Evolutionary conservation across 2,113 vertebrate genomes (phyloP).

Genomic region (Jaculus jaculus): DNA sequence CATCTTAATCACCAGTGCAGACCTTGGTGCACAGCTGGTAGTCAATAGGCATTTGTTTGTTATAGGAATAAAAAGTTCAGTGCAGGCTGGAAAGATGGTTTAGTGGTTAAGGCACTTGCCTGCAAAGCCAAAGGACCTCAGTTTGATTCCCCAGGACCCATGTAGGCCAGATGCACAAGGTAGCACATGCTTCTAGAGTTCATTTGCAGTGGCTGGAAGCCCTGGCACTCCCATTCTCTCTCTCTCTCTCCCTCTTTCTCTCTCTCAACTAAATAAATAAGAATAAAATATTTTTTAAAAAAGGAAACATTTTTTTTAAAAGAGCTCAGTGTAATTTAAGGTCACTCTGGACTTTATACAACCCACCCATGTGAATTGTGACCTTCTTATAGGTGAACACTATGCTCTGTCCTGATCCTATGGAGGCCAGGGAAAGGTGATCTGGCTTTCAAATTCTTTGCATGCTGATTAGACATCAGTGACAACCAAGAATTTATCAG

Average conservation of each 20-base stretch:
- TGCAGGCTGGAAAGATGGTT: too few species aligned
- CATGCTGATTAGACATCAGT: background rate
- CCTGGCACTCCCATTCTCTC: too few species aligned
- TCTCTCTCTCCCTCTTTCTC: too few species aligned
- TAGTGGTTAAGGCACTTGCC: too few species aligned
- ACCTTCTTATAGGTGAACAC: background rate
- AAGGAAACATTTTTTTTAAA: too few species aligned
- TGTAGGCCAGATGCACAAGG: too few species aligned
- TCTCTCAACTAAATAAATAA: too few species aligned
- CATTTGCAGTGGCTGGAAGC: too few species aligned
- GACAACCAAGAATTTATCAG: constrained; percentile 13
- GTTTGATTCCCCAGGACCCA: too few species aligned
- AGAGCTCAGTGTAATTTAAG: background rate
- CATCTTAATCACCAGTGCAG: background rate
- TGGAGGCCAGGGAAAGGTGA: background rate
- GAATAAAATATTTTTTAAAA: too few species aligned
- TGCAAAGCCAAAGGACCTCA: too few species aligned
- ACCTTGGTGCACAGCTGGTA: background rate
- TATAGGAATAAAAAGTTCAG: background rate
- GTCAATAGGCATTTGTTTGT: background rate
- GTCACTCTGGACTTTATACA: constrained; percentile 22
- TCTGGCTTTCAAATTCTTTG: background rate
- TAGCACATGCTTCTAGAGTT: too few species aligned
- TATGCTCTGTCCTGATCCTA: constrained; percentile 17
- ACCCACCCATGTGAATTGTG: background rate